Conservation (phyloP, 2,797 vertebrate species). For the Florisuga fusca region DNA sequence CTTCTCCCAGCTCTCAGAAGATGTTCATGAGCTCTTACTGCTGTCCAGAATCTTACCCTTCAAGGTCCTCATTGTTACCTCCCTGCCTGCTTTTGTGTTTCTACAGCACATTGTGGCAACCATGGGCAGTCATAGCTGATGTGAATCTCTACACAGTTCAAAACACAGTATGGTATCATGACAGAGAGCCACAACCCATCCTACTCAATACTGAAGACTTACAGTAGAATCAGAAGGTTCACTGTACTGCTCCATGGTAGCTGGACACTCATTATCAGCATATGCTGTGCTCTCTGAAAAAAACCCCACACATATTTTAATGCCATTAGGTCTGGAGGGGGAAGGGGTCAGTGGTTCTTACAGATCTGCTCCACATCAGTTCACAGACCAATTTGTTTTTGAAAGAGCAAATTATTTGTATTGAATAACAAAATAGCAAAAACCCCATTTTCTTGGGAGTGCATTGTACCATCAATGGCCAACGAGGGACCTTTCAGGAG, state of each 20-base stretch:
- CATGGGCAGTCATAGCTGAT: not conserved
- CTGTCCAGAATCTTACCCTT: too few species aligned
- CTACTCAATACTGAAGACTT: too few species aligned
- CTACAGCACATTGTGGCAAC: not conserved
- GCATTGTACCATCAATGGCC: not conserved
- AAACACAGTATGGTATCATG: rapidly evolving
- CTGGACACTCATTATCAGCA: not conserved
- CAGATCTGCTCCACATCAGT: not conserved
- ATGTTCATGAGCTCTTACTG: not conserved
- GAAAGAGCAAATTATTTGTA: not conserved
- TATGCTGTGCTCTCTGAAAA: not conserved
- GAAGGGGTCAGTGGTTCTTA: not conserved
- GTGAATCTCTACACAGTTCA: not conserved
- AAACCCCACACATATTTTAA: not conserved
- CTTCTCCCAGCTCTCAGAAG: not conserved
- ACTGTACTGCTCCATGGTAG: not conserved
- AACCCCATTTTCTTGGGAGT: not conserved
- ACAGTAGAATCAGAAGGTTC: rapidly evolving
- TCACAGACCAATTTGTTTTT: not conserved
- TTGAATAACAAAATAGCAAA: not conserved
- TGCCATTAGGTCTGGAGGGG: not conserved
- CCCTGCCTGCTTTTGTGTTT: rapidly evolving
- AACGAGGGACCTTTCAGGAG: rapidly evolving
- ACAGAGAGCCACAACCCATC: too few species aligned
- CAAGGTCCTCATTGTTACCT: not conserved